These are phyloP conservation scores for Asobara japonica DNA, from an alignment of 1,140 invertebrate species.

Conservation along the genomic window DNA sequence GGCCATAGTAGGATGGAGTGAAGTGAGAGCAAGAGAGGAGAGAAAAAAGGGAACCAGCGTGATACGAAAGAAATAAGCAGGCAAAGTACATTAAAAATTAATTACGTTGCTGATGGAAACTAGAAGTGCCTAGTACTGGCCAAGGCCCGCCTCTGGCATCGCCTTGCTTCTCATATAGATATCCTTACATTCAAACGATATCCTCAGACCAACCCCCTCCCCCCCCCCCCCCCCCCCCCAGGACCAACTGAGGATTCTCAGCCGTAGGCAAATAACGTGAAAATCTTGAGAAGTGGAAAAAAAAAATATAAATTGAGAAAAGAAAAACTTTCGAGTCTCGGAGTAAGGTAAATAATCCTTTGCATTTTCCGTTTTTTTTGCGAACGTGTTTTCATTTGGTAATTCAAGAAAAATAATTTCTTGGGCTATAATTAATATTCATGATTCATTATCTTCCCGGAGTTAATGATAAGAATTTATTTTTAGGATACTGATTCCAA, in stretches of 20 bases:
- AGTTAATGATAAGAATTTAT: no score
- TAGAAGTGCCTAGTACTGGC: constrained; percentile 61
- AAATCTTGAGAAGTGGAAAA: not conserved
- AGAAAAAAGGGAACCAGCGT: constrained; percentile 54
- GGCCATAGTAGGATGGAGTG: constrained; percentile 14
- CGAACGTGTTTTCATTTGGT: not conserved
- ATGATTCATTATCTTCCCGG: no score
- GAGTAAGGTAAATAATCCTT: not conserved
- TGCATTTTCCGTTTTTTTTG: not conserved
- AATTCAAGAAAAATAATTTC: constrained; percentile 11
- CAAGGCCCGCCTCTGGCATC: constrained; percentile 29
- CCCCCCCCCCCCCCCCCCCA: not conserved
- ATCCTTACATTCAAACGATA: constrained; percentile 19
- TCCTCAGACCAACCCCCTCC: not conserved
- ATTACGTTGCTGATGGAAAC: constrained; percentile 68
- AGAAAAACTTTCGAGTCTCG: constrained; percentile 6
- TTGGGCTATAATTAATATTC: not conserved
- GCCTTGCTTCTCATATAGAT: constrained; percentile 5
- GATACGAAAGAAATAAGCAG: constrained; percentile 67
- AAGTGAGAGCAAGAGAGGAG: constrained; percentile 34
- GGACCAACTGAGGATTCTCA: not conserved
- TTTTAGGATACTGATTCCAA: no score
- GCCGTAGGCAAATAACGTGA: constrained; percentile 15
- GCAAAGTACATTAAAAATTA: constrained; percentile 69
- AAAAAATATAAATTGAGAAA: constrained; percentile 17